Evolutionary conservation across 2,888 invertebrate species (phyloP), one percentile per base, ranked within the genome.

Genomic region (Synergus itoensis): DNA sequence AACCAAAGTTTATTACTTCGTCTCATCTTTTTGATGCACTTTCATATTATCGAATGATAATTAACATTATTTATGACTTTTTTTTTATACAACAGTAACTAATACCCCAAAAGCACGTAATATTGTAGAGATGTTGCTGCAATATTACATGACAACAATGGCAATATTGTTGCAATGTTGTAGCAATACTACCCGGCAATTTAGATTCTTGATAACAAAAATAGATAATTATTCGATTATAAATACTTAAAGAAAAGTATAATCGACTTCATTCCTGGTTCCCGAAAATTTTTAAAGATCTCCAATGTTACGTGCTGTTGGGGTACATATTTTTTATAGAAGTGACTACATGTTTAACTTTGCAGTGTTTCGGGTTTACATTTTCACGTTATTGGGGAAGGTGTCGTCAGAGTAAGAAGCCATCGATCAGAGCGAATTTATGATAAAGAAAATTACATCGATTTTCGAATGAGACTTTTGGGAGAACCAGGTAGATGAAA

Each of bases 331-430:
- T 28, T 28, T 28, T 28, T 28, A 28, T 3, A 3, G 3, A 28
- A 28, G 28, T 28, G 28, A 28, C 28, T 28, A 0, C 3, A 28
- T 28, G 18, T 16, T 48, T 28, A 16, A 28, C 48, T 69, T 73
- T 73, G 75, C 83, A 92, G 92, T 78, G 92, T 94, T 93, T 80
- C 93, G 95, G 98, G 98, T 83, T 93, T 98, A 78, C 98, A 98
- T 93, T 98, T 98, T 92, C 98, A 98, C 93, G 98, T 98, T 60
- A 96, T 98, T 82, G 98, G 98, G 14, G 98, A 98, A 93, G 98
- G 98, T 81, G 97, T 98, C 77, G 98, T 98, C n/a, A 94, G 97
- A 81, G 95, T 98, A 45, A 95, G 96, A 62, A 96, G 96, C 60
- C 95, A 96, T 79, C 94, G 97, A 63, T 96, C 97, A 89, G 97